These are phyloP conservation scores for Oreotrochilus melanogaster DNA, from an alignment of 2,113 vertebrate genomes.

Conservation along the genomic window DNA sequence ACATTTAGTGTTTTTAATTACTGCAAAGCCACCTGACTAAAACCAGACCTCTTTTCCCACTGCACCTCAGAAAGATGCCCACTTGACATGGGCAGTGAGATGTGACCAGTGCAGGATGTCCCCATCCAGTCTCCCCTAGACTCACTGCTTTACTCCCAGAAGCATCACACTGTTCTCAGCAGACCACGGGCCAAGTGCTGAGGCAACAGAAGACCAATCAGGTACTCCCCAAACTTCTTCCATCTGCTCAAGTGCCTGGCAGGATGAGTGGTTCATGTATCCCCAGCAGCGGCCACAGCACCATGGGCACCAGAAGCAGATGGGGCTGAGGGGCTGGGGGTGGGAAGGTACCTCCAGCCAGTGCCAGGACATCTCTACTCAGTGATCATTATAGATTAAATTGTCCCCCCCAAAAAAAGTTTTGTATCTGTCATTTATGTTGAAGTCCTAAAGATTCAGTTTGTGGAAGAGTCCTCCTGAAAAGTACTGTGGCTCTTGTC, in stretches of 20 bases:
- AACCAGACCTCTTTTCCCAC: neutral
- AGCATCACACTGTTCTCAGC: neutral
- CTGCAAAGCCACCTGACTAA: neutral
- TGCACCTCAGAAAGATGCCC: too few relatives aligned
- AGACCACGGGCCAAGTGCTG: neutral
- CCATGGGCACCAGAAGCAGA: neutral
- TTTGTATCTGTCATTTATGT: too few relatives aligned
- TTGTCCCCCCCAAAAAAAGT: too few relatives aligned
- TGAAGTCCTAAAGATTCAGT: too few relatives aligned
- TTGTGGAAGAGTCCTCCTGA: too few relatives aligned
- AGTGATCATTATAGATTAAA: too few relatives aligned
- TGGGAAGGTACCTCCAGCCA: neutral
- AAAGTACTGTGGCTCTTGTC: too few relatives aligned
- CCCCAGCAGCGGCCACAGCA: neutral
- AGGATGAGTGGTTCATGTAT: neutral
- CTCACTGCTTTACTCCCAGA: neutral
- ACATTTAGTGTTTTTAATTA: neutral
- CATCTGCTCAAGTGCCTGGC: neutral
- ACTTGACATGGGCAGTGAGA: neutral
- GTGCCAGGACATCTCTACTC: neutral
- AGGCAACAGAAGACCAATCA: fast-evolving
- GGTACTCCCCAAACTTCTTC: neutral
- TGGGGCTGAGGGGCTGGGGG: too few relatives aligned
- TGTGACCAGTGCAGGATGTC: fast-evolving
- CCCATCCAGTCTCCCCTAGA: fast-evolving